A percentile compares a stretch with the other conserved stretches of the same genome.
phyloP scores from a whole-genome alignment of 2,888 invertebrate species.

The Ectobius pallidus region DNA sequence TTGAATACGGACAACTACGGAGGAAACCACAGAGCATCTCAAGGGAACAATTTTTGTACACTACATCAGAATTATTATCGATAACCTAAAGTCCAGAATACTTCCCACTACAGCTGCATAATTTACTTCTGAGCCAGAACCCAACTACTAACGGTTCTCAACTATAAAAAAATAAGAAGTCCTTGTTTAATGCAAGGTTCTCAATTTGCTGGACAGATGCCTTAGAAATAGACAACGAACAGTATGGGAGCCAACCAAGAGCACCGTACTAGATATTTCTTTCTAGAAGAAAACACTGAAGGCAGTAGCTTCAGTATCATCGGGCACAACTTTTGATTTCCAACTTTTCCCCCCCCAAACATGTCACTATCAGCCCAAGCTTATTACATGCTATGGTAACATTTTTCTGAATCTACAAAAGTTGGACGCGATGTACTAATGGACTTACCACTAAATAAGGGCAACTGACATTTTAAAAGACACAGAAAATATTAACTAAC shows the following conservation, averaged over 20 bases:
- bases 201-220: neutral
- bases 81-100: constrained; percentile 8
- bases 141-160: neutral
- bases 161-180: neutral
- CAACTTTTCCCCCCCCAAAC: too few species aligned
- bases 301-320: constrained; percentile 12
- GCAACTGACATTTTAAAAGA: constrained; percentile 8
- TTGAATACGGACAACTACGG: neutral
- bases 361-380: too few species aligned
- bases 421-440: constrained; percentile 4
- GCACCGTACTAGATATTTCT: neutral
- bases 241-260: neutral
- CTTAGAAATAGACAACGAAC: neutral
- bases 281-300: neutral
- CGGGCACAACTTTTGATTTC: constrained; percentile 2
- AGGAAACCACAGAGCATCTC: neutral
- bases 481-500: constrained; percentile 1
- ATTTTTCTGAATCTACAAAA: neutral
- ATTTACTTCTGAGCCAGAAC: neutral
- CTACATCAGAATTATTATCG: neutral
- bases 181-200: neutral
- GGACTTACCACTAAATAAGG: neutral
- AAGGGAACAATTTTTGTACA: constrained; percentile 15
- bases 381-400: neutral
- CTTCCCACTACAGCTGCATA: neutral